Base-by-base conservation (phyloP, 2,888 invertebrate species). In the Scrobipalpa costella region DNA sequence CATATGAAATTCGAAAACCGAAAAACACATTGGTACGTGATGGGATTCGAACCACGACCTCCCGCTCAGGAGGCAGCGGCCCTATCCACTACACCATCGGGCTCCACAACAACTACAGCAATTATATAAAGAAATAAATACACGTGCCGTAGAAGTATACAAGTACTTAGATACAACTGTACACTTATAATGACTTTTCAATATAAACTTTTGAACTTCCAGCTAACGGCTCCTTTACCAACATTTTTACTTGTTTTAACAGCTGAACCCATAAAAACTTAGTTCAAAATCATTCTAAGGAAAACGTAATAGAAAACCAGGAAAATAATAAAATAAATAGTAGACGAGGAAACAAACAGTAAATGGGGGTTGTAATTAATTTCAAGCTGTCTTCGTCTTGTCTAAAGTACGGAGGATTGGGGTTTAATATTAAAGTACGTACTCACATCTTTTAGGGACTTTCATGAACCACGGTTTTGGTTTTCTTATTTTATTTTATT, bases 401-500 rank as follows among this genome's bases (percentile, higher is more conserved):
- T 61, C 60, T 44, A 27, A 50, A 62, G 17, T 47, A 8, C 47
- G 33, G 9, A 27, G 17, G 62, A 62, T 62, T 57, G 59, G 61
- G 63, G 63, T 60, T 65, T 62, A 63, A 65, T 63, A 65, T 60
- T 47, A 60, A 60, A 60, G 47, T 34, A 60, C 60, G 13, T 49
- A 60, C 47, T 52, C 50, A 15, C 55, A 55, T 55, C 55, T 55
- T 55, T 47, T 21, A 21, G 27, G 59, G 21, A n/a, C 11, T 11
- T 27, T 8, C 27, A 27, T n/a, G 27, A 59, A 44, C 21, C 7
- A 59, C 44, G 59, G 44, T 11, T 15, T 7, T 50, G 17, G 1
- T n/a, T 8, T n/a, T 17, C n/a, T 47, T 11, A n/a, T 47, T 44
- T 11, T 15, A 44, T 44, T 15, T 44, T n/a, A n/a, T n/a, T n/a